Evolutionary conservation across 2,888 invertebrate species (phyloP).

Genomic region (Gandaritis pyraliata): DNA sequence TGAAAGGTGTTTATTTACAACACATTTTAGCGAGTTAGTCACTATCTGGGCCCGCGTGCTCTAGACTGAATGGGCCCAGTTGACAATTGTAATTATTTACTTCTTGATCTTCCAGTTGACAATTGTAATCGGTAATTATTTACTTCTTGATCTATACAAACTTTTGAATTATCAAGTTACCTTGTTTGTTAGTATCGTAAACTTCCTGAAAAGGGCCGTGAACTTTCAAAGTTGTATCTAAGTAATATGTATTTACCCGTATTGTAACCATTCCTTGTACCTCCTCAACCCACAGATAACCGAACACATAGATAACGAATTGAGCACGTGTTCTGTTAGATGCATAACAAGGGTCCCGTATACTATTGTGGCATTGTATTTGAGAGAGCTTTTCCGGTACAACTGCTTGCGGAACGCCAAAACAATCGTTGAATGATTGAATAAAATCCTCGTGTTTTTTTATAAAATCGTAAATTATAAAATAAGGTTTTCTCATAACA

Average conservation of each 20-base stretch:
- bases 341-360: conserved; percentile 21
- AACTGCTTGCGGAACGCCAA: conserved; percentile 23
- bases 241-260: conserved; percentile 8
- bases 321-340: conserved; percentile 17
- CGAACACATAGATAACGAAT: conserved; percentile 18
- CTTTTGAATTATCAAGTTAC: too few species aligned
- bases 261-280: conserved; percentile 23
- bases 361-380: conserved; percentile 47
- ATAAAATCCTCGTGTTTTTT: not conserved
- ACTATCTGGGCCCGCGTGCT: too few species aligned
- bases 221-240: not conserved
- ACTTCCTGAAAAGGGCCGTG: not conserved
- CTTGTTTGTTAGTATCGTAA: not conserved
- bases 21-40: not conserved
- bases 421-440: not conserved
- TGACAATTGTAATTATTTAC: too few species aligned
- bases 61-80: too few species aligned
- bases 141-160: too few species aligned
- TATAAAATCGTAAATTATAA: not conserved
- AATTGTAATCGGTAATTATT: too few species aligned
- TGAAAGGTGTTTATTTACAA: not conserved
- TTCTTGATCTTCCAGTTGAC: too few species aligned
- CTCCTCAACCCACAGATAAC: conserved; percentile 8
- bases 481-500: too few species aligned
- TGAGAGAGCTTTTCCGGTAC: conserved; percentile 52